phyloP scores from a whole-genome alignment of 1,140 invertebrate species.

The Microplitis mediator region DNA sequence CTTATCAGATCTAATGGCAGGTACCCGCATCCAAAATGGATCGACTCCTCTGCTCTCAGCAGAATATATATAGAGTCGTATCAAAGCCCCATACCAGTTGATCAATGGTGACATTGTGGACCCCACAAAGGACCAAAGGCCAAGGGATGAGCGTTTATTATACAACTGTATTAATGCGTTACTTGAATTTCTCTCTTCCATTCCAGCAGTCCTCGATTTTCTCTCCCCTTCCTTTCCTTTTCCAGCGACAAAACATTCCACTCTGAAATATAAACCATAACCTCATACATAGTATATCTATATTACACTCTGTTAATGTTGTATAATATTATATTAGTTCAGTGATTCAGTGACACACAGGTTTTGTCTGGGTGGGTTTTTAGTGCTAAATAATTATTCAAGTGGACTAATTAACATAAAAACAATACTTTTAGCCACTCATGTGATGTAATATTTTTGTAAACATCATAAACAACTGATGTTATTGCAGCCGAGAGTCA shows the following conservation, averaged over 20 bases:
- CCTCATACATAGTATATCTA: too few species aligned
- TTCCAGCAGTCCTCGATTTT: neutral
- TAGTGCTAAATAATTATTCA: neutral
- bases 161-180: neutral
- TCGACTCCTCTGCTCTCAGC: slow-evolving; percentile 28
- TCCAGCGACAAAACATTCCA: too few species aligned
- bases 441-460: too few species aligned
- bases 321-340: too few species aligned
- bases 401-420: neutral
- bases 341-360: too few species aligned
- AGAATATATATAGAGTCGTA: slow-evolving; percentile 19
- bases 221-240: too few species aligned
- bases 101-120: slow-evolving; percentile 30
- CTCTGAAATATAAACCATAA: too few species aligned
- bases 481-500: neutral
- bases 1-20: slow-evolving; percentile 51
- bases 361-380: too few species aligned
- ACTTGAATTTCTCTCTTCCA: neutral
- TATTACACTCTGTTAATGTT: too few species aligned
- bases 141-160: slow-evolving; percentile 9
- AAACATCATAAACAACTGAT: neutral
- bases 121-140: slow-evolving; percentile 20
- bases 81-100: slow-evolving; percentile 20
- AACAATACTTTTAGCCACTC: neutral
- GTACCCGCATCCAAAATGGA: slow-evolving; percentile 48